phyloP scores from a whole-genome alignment of 1,140 invertebrate species.

The Diploscapter pachys region DNA sequence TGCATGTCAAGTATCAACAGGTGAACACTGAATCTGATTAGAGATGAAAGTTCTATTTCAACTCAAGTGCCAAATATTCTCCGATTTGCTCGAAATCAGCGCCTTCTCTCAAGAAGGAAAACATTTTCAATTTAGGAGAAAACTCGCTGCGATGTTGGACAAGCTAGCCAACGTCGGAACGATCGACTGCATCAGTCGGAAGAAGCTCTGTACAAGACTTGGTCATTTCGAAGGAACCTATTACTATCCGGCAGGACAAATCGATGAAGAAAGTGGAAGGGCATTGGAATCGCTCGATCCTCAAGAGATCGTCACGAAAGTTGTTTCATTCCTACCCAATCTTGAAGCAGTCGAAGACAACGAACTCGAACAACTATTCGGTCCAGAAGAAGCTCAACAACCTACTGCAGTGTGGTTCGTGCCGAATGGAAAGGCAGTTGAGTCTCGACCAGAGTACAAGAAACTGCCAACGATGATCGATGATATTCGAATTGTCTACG shows the following conservation, averaged over 20 bases:
- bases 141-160: slow-evolving; percentile 60
- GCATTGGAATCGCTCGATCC: slow-evolving; percentile 59
- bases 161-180: slow-evolving; percentile 66
- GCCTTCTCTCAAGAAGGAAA: background rate
- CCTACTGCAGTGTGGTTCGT: slow-evolving; percentile 26
- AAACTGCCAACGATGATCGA: background rate
- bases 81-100: too few species aligned
- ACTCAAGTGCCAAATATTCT: too few species aligned
- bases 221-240: slow-evolving; percentile 60
- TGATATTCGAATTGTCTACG: slow-evolving; percentile 37
- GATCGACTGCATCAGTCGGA: slow-evolving; percentile 60
- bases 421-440: background rate
- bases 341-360: slow-evolving; percentile 6
- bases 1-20: slow-evolving; percentile 40
- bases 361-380: slow-evolving; percentile 33
- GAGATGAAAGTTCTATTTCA: too few species aligned
- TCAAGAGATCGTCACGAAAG: slow-evolving; percentile 64
- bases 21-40: background rate
- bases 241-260: slow-evolving; percentile 61
- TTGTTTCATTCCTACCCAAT: slow-evolving; percentile 62
- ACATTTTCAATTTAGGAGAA: slow-evolving; percentile 30
- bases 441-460: too few species aligned
- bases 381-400: slow-evolving; percentile 19
- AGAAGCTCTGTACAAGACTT: slow-evolving; percentile 62
- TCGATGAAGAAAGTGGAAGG: slow-evolving; percentile 54